These are phyloP conservation scores for Drosophila bunnanda DNA, from an alignment of 2,888 invertebrate species.

Conservation along the genomic window DNA sequence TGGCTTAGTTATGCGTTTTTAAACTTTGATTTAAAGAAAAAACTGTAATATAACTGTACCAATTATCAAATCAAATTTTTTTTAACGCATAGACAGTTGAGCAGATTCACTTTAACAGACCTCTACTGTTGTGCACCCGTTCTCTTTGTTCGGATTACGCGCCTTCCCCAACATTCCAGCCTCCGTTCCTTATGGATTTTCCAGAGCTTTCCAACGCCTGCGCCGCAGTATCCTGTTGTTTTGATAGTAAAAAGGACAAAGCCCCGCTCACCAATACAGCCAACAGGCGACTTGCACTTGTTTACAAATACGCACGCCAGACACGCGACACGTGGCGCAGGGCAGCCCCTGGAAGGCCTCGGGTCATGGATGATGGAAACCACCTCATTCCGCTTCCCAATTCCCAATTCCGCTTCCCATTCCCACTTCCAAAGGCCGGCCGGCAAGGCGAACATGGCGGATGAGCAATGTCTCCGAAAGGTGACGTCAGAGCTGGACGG, in stretches of 20 bases:
- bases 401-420: neutral
- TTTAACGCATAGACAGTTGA: no score
- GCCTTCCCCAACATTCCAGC: constrained; percentile 30
- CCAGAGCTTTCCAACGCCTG: constrained; percentile 58
- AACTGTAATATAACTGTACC: no score
- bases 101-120: neutral
- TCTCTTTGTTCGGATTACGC: constrained; percentile 33
- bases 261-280: constrained; percentile 19
- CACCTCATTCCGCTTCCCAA: neutral
- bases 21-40: no score
- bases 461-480: constrained; percentile 20
- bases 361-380: constrained; percentile 18
- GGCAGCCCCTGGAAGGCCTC: constrained; percentile 21
- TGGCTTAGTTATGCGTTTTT: no score
- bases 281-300: constrained; percentile 49
- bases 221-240: constrained; percentile 60
- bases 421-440: constrained; percentile 20
- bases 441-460: constrained; percentile 50
- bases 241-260: constrained; percentile 64
- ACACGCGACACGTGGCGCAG: constrained; percentile 56
- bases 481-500: constrained; percentile 58
- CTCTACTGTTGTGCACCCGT: constrained; percentile 22
- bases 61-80: no score
- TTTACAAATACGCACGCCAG: constrained; percentile 66
- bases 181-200: constrained; percentile 43